Evolutionary conservation across 2,113 vertebrate species (phyloP), one percentile per base, ranked within the genome.

Genomic region (Furnarius figulus): DNA sequence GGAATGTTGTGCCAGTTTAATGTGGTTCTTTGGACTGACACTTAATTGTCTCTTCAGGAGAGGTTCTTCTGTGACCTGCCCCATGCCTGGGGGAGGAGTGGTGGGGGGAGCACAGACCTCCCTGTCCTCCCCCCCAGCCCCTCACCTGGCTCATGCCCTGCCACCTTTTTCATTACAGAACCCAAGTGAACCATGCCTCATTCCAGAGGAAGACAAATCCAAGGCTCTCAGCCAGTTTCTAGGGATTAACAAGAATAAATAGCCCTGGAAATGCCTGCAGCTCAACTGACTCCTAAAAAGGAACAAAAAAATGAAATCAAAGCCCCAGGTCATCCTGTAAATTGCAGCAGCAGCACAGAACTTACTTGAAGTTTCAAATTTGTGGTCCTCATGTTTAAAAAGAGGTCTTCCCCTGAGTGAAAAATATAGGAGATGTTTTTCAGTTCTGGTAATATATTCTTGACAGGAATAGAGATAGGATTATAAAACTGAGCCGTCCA

Each of bases 181-280:
- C 19, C 25, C 0, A 0, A 52, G 49, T 68, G 84, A 56, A 81
- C 21, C n/a, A 44, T 93, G 72, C 73, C 47, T 92, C 80, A 52
- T 59, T 89, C 78, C 86, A 91, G 76, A 75, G 37, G 86, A 95
- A 77, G 91, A 85, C 61, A 91, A 89, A 86, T 77, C 79, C 63
- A 68, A 92, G 76, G 89, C 76, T 61, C 49, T 75, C 35, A 75
- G 89, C 89, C 94, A 95, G 35, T 56, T 84, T 92, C 65, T 81
- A 37, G 49, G 63, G 33, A 93, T 93, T 93, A 90, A 84, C 4
- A 21, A 84, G 91, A 73, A 92, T 90, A 95, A 95, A 84, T 65
- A 92, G 79, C 33, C 17, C 14, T 91, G 76, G 86, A 95, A 93
- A 92, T 90, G 75, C 66, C 66, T 89, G 85, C 27, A 85, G 87